phyloP scores from a whole-genome alignment of 2,113 vertebrate genomes.

The Muntiacus reevesi region DNA sequence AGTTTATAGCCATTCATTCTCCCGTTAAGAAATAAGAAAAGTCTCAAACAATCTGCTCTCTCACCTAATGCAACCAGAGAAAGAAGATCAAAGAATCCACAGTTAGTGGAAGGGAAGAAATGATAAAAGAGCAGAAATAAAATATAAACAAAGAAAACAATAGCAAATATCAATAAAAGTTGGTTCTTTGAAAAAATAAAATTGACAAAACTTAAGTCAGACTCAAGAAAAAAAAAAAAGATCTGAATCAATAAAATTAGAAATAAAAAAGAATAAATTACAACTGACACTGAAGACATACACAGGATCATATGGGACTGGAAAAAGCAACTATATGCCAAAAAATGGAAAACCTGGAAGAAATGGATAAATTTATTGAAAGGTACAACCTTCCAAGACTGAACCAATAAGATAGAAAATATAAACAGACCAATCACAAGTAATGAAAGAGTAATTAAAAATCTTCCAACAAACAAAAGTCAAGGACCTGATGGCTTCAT shows the following conservation, averaged over 20 bases:
- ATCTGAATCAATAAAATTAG: neutral
- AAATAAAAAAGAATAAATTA: neutral
- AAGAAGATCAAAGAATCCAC: neutral
- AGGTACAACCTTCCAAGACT: neutral
- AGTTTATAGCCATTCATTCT: neutral
- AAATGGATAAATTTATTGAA: neutral
- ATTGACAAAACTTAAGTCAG: neutral
- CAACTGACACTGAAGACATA: neutral
- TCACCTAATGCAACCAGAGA: neutral
- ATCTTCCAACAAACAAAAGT: neutral
- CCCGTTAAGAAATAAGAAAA: neutral
- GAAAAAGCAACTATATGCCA: neutral
- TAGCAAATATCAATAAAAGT: neutral
- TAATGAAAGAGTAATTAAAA: neutral
- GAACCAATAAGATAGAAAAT: neutral
- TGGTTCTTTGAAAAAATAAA: neutral
- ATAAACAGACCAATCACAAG: neutral
- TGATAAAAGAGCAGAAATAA: neutral
- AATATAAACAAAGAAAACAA: neutral
- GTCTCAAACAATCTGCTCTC: neutral
- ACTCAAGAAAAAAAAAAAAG: neutral
- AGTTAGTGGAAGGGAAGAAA: neutral
- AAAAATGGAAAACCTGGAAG: neutral
- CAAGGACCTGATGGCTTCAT: neutral
- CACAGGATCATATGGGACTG: neutral